Percentiles rank a stretch among this genome's conserved stretches.
These are phyloP conservation scores for Leiothrix lutea DNA, from an alignment of 2,113 vertebrate genomes.

Conservation along the genomic window DNA sequence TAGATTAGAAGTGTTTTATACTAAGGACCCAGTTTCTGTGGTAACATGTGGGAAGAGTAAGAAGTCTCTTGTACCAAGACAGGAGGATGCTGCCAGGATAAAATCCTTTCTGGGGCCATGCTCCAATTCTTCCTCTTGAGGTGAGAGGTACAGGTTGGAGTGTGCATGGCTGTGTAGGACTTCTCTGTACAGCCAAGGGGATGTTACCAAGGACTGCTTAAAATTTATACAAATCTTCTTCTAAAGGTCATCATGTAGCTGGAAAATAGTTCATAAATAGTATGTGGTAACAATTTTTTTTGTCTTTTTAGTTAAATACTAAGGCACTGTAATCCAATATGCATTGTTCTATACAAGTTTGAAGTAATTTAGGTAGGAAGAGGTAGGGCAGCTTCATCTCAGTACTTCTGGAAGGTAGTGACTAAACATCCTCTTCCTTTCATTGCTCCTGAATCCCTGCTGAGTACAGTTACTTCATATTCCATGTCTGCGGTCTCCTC, in stretches of 20 bases:
- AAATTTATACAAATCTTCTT: not conserved
- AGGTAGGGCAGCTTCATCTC: conserved; percentile 6
- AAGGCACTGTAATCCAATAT: not conserved
- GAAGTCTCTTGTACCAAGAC: not conserved
- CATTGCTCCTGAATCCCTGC: not conserved
- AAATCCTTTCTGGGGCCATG: not conserved
- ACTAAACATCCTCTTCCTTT: conserved; percentile 50
- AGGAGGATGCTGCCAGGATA: not conserved
- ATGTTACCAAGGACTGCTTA: not conserved
- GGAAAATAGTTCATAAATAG: not conserved
- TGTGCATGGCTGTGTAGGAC: not conserved
- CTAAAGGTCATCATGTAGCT: not conserved
- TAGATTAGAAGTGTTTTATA: not conserved
- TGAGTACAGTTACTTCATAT: not conserved
- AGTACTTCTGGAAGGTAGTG: not conserved
- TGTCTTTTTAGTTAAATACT: not conserved
- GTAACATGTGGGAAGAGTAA: fast-evolving
- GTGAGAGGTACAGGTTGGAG: not conserved
- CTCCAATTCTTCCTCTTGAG: fast-evolving
- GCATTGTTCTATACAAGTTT: not conserved
- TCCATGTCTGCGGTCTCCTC: not conserved
- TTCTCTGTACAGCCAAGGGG: not conserved
- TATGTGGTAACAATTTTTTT: not conserved
- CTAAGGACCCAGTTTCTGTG: not conserved
- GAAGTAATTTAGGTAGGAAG: not conserved